Evolutionary conservation across 92 coral and sea anemone species (phyloP), one percentile per base, ranked within the genome.

Genomic region (Umimayanthus kanabou): DNA sequence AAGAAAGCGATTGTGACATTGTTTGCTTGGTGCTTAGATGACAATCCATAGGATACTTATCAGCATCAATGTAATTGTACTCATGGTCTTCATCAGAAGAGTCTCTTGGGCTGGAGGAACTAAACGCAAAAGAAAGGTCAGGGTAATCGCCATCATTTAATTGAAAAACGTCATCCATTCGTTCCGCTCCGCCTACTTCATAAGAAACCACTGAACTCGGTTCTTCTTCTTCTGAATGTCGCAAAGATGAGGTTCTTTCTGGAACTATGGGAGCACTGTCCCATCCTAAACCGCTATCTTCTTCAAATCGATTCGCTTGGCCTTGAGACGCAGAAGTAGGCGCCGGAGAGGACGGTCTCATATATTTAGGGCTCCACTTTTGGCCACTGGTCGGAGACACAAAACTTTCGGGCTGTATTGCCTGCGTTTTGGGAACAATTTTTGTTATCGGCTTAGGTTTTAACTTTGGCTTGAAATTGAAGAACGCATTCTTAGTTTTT

Each of bases 271-370:
- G 87, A 29, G 43, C 2, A 10, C 0, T 1, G 18, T 83, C 87
- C 43, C 71, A 25, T 13, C 87, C 87, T 69, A 83, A 69, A 9
- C 87, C 87, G 20, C 87, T 83, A 50, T 83, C 87, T 70, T 70
- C 87, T 43, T 16, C 18, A 3, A 42, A 16, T 6, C 33, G 37
- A 20, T 2, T 13, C 14, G 66, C 18, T 29, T 26, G n/a, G 3
- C 33, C 15, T 20, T 25, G 45, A 39, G 71, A 15, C 4, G 28
- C 55, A 16, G 65, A 4, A 82, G 40, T 6, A 1, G 5, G 15
- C 40, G 20, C 18, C 0, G 40, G 29, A 26, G 50, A 14, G 49
- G 47, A 67, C 1, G 87, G 77, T 47, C 29, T 25, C 0, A 6
- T 16, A 28, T 83, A 70, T 20, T 43, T 65, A 22, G 13, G 39